A percentile compares a stretch with the other conserved stretches of the same genome.
These are phyloP conservation scores for Drosophila jambulina DNA, from an alignment of 1,140 invertebrate genomes.

Conservation along the genomic window DNA sequence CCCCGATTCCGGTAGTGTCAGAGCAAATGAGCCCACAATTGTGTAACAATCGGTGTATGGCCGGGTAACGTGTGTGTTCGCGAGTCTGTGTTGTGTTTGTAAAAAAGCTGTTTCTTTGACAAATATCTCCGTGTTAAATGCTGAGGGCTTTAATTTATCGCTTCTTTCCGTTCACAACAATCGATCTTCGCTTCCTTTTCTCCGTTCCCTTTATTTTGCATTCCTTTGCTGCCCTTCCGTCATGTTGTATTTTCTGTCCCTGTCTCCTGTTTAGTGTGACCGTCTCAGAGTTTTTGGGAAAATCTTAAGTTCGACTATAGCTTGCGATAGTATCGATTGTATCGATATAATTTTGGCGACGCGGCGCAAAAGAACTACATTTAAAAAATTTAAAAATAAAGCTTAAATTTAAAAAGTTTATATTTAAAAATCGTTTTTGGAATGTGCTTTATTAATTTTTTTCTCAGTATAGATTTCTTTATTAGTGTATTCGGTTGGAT, in stretches of 20 bases:
- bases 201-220: slow-evolving; percentile 25
- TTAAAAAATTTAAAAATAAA: background rate
- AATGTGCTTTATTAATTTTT: background rate
- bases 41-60: slow-evolving; percentile 44
- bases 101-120: slow-evolving; percentile 46
- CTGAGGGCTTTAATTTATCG: slow-evolving; percentile 22
- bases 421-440: background rate
- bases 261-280: slow-evolving; percentile 11
- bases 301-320: background rate
- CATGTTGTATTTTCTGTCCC: slow-evolving; percentile 32
- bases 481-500: too few relatives aligned
- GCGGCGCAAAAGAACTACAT: background rate
- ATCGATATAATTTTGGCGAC: background rate
- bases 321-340: slow-evolving; percentile 1
- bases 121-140: slow-evolving; percentile 52
- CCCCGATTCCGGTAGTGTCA: slow-evolving; percentile 7
- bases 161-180: slow-evolving; percentile 10
- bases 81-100: slow-evolving; percentile 34
- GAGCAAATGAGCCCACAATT: slow-evolving; percentile 51
- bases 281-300: background rate
- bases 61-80: slow-evolving; percentile 25
- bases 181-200: slow-evolving; percentile 1
- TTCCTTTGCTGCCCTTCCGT: slow-evolving; percentile 16
- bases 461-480: background rate
- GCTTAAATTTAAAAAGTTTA: background rate